These are phyloP conservation scores for Macropus fuliginosus DNA, from an alignment of 2,797 vertebrate species.

Conservation along the genomic window DNA sequence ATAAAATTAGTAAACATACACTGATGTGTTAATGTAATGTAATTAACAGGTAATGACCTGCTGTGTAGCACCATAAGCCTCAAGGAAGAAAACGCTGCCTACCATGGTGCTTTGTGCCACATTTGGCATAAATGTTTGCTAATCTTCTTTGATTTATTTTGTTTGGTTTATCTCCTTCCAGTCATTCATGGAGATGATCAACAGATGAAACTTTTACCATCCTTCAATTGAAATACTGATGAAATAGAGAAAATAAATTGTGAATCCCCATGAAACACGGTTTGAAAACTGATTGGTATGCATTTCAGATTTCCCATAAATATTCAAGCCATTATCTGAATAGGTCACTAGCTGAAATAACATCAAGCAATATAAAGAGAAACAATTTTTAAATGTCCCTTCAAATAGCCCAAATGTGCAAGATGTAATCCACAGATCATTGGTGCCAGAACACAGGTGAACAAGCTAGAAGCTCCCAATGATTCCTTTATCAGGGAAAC, in stretches of 20 bases:
- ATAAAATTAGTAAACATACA: not conserved
- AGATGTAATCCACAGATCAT: not conserved
- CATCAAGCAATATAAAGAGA: not conserved
- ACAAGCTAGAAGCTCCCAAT: not conserved
- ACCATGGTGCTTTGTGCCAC: not conserved
- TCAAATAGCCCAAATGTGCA: not conserved
- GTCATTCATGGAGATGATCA: not conserved
- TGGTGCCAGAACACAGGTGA: not conserved
- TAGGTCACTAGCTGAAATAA: not conserved
- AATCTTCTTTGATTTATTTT: not conserved
- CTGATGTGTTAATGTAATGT: not conserved
- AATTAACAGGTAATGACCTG: not conserved
- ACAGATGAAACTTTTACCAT: not conserved
- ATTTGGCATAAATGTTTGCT: not conserved
- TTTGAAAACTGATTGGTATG: not conserved
- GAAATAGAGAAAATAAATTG: not conserved
- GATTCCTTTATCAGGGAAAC: not conserved
- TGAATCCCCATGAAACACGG: not conserved
- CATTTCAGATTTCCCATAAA: not conserved
- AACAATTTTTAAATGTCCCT: not conserved
- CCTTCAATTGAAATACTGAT: not conserved
- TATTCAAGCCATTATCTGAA: not conserved
- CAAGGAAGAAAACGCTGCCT: not conserved
- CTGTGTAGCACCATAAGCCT: not conserved
- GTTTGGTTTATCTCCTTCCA: not conserved